Percentiles rank a stretch among this genome's conserved stretches.
Evolutionary conservation across 2,888 invertebrate genomes (phyloP).

Genomic region (Colletes collaris): DNA sequence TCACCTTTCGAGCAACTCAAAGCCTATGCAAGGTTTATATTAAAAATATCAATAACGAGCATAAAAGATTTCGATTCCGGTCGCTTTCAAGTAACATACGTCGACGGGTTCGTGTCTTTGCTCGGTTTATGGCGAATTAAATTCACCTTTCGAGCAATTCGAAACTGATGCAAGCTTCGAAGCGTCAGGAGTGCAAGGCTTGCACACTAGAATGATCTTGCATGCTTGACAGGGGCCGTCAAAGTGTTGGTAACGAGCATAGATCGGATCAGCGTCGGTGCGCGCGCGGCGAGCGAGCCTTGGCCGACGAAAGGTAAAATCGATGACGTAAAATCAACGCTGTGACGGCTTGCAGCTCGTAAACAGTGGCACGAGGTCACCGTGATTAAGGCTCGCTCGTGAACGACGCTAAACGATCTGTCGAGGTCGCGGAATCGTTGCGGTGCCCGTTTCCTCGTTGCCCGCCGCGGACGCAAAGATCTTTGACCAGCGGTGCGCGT

Average conservation of each 20-base stretch:
- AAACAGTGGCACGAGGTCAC: conserved; percentile 62
- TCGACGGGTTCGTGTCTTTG: no score
- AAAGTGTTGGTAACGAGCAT: conserved; percentile 8
- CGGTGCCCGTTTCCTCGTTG: conserved; percentile 42
- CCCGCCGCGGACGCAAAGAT: conserved; percentile 39
- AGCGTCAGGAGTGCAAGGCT: no score
- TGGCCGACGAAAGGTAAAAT: conserved; percentile 46
- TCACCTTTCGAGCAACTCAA: no score
- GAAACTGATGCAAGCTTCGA: no score
- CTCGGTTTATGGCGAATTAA: no score
- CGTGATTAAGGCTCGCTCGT: conserved; percentile 55
- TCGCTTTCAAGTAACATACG: no score
- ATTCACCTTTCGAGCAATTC: no score
- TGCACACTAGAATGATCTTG: no score
- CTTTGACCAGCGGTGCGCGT: conserved; percentile 51
- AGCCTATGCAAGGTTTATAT: no score
- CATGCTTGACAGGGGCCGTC: no score
- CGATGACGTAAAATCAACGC: conserved; percentile 41
- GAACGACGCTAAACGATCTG: conserved; percentile 59
- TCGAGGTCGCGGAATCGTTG: conserved; percentile 50
- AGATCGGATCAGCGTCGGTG: not conserved
- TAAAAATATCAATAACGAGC: no score
- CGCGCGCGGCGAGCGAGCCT: not conserved
- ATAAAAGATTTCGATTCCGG: no score
- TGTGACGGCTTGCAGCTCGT: conserved; percentile 38